Percentiles rank a stretch among this genome's conserved stretches.
These are phyloP conservation scores for Trimorus sp. DNA, from an alignment of 2,888 invertebrate genomes.

Conservation along the genomic window DNA sequence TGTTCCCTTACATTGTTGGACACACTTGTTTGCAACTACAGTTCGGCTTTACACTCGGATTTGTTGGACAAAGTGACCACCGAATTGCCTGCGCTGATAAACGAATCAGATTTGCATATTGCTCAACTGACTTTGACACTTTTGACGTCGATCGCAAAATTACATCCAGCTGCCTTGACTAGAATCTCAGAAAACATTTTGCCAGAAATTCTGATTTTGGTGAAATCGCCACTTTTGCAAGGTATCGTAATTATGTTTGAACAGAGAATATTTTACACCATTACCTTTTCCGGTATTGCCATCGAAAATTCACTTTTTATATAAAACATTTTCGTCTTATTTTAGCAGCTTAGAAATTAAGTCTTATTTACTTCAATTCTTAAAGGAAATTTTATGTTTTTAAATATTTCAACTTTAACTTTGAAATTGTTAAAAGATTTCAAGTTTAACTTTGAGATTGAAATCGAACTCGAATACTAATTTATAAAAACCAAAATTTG, in stretches of 20 bases:
- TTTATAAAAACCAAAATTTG: too few species aligned
- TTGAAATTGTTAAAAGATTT: too few species aligned
- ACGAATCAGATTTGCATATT: conserved; percentile 97
- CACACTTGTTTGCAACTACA: conserved; percentile 94
- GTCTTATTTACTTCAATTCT: too few species aligned
- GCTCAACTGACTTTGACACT: conserved; percentile 94
- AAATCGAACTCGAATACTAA: too few species aligned
- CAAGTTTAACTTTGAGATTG: too few species aligned
- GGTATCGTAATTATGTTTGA: conserved; percentile 82
- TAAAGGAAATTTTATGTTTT: too few species aligned
- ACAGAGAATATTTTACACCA: too few species aligned
- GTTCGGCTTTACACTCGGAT: conserved; percentile 86
- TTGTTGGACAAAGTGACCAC: conserved; percentile 89
- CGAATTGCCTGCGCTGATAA: conserved; percentile 95
- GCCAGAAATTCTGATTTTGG: conserved; percentile 92
- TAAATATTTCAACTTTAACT: too few species aligned
- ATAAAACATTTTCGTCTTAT: too few species aligned
- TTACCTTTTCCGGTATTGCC: too few species aligned
- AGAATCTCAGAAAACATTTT: conserved; percentile 89
- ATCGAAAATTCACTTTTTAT: background rate
- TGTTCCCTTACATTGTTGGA: conserved; percentile 94
- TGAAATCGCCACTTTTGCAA: conserved; percentile 95
- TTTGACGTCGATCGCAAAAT: conserved; percentile 90
- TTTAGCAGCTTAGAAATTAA: too few species aligned
- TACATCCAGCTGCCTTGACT: conserved; percentile 90